Percentiles rank a stretch among this genome's conserved stretches.
phyloP scores from a whole-genome alignment of 2,888 invertebrate species.

The Anodontia alba region DNA sequence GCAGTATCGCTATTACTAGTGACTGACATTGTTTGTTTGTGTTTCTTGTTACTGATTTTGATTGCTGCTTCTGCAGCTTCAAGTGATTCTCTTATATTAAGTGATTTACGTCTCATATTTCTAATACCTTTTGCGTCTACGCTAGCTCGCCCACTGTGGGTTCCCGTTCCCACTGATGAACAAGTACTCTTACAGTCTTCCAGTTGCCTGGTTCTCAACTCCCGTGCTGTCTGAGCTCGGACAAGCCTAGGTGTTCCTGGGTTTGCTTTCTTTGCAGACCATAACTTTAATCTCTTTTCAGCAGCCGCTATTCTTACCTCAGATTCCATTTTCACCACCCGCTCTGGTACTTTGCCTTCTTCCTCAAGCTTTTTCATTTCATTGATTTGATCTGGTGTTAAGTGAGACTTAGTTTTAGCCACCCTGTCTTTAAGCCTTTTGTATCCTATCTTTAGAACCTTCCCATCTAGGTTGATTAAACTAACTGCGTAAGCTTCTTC shows the following conservation, averaged over 20 bases:
- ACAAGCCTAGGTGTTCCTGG: slow-evolving; percentile 19
- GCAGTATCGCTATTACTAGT: not conserved
- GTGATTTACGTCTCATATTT: not conserved
- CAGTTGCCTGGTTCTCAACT: not conserved
- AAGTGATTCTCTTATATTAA: not conserved
- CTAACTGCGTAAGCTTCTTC: slow-evolving; percentile 77
- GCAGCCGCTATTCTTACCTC: slow-evolving; percentile 78
- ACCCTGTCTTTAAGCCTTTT: slow-evolving; percentile 78
- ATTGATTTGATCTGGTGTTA: slow-evolving; percentile 74
- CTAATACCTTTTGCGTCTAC: not conserved
- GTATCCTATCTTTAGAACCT: slow-evolving; percentile 76
- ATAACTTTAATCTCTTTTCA: slow-evolving; percentile 70
- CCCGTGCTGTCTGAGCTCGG: not conserved
- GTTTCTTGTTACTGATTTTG: not conserved
- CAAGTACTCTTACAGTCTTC: not conserved
- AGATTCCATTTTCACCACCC: slow-evolving; percentile 64
- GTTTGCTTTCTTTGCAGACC: slow-evolving; percentile 36
- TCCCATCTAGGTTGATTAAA: slow-evolving; percentile 77
- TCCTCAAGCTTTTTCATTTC: slow-evolving; percentile 73
- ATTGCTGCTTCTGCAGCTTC: not conserved
- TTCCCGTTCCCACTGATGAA: not conserved
- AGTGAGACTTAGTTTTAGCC: slow-evolving; percentile 74
- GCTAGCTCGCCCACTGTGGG: not conserved
- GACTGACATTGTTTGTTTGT: not conserved
- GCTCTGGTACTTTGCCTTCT: slow-evolving; percentile 69